phyloP scores from a whole-genome alignment of 2,797 vertebrate species.

The Chloroceryle amazona region DNA sequence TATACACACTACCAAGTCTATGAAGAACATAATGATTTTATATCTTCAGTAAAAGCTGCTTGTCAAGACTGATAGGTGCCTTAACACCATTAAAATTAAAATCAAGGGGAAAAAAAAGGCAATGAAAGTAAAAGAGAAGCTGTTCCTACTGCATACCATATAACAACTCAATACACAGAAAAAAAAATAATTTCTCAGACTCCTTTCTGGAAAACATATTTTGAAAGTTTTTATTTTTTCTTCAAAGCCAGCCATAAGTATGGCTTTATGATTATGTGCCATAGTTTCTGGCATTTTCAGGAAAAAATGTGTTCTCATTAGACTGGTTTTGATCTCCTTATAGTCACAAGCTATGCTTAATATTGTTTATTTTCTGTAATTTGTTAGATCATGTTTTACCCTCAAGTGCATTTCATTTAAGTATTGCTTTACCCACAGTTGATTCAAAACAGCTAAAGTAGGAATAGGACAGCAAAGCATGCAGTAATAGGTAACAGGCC shows the following conservation, averaged over 20 bases:
- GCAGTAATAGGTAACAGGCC: constrained; percentile 39
- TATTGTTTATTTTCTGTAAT: constrained; percentile 41
- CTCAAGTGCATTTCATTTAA: not conserved
- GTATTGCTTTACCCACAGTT: not conserved
- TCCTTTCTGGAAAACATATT: not conserved
- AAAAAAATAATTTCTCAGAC: not conserved
- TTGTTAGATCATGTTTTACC: constrained; percentile 21
- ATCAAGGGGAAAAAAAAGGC: fast-evolving
- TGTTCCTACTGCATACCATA: not conserved
- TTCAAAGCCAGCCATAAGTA: not conserved
- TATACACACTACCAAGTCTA: not conserved
- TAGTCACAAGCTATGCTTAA: not conserved
- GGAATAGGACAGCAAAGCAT: not conserved
- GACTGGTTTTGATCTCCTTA: not conserved
- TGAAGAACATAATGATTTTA: not conserved
- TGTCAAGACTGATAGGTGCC: not conserved
- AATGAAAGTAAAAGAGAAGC: not conserved
- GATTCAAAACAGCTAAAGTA: constrained; percentile 48
- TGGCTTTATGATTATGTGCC: not conserved
- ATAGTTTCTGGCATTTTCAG: not conserved
- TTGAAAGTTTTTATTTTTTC: not conserved
- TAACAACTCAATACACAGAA: not conserved
- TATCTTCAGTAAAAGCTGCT: not conserved
- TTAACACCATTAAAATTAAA: not conserved
- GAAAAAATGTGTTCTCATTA: not conserved